Base-by-base conservation (phyloP, 2,113 vertebrate genomes). In the Ophiodon elongatus region DNA sequence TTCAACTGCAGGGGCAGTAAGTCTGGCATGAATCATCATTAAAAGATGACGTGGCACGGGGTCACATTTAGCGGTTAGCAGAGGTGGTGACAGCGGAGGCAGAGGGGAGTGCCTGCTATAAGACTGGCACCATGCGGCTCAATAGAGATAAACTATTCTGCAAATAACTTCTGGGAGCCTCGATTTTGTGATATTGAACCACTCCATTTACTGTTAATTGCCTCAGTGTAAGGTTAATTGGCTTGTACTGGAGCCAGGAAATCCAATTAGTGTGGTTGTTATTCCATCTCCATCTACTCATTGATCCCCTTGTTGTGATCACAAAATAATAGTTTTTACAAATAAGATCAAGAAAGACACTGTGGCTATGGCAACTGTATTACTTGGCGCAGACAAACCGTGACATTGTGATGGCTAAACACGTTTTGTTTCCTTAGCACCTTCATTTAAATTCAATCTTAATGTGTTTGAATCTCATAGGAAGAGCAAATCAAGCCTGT, bases 201-300 rank as follows among this genome's bases (percentile, higher is more conserved):
- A 80, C 91, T 93, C 89, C 81, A 92, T 93, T 92, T 89, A 83
- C 87, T 85, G 82, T 92, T 94, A 92, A 95, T 94, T 94, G 92
- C 86, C 91, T 93, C 84, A 90, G 91, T 91, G 89, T 90, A 94
- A 94, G 93, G 92, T 94, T 94, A 94, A 95, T 95, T 94, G 93
- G 91, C 88, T 94, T 92, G 90, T 92, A 92, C 93, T 91, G 91
- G 88, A 92, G 82, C 80, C 83, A 70, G 91, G 91, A 91, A 93
- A 93, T 94, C 91, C 88, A 91, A 93, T 94, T 92, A 91, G 83
- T 83, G 82, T 56, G 43, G 78, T 82, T 88, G 85, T 91, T 90
- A 89, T 91, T 92, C 83, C 76, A 88, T 91, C 87, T 85, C 76
- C 72, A 86, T 90, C 85, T 69, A 43, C 74, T 45, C 80, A 94